Evolutionary conservation across 2,113 vertebrate genomes (phyloP).

Genomic region (Ahaetulla prasina): DNA sequence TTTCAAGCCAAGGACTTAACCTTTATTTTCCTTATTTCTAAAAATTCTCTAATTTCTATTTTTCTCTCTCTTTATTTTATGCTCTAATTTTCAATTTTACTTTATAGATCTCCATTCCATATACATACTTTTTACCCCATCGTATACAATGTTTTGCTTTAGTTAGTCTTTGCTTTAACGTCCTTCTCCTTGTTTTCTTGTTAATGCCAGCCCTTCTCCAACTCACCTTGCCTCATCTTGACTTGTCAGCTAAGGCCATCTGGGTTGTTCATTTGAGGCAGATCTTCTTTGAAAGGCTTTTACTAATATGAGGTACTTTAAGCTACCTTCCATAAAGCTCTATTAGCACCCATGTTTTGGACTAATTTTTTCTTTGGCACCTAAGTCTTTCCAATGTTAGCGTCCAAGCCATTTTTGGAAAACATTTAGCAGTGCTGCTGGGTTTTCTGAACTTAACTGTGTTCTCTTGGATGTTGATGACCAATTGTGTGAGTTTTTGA

Average conservation of each 20-base stretch:
- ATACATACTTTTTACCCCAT: neutral
- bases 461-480: neutral
- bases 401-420: neutral
- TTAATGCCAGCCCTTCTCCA: neutral
- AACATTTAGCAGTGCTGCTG: neutral
- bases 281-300: neutral
- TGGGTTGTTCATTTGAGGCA: neutral
- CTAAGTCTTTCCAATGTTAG: neutral
- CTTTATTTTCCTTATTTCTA: neutral
- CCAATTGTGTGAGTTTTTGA: neutral
- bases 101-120: neutral
- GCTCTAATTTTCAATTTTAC: neutral
- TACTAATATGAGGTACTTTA: neutral
- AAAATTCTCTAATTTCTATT: neutral
- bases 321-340: neutral
- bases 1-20: neutral
- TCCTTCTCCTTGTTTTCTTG: neutral
- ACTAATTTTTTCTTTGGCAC: neutral
- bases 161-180: neutral
- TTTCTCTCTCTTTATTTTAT: neutral
- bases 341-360: neutral
- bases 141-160: neutral
- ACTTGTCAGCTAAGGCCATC: neutral
- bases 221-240: neutral
- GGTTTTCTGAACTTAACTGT: neutral